These are phyloP conservation scores for Oxygymnocypris stewartii DNA, from an alignment of 2,113 vertebrate genomes.

Conservation along the genomic window DNA sequence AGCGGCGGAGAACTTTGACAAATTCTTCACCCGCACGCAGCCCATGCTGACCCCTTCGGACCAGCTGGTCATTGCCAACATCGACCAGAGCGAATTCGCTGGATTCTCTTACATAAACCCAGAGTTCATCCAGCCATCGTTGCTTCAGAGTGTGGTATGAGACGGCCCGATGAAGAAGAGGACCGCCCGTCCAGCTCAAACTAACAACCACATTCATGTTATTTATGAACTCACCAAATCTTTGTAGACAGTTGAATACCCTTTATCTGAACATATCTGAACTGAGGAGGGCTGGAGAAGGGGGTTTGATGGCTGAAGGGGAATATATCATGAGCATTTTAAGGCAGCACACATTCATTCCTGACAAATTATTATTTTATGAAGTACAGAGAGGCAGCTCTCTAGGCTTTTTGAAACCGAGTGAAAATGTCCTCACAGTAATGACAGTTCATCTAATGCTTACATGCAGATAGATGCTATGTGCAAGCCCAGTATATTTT, in stretches of 20 bases:
- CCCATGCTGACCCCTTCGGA: conserved; percentile 94
- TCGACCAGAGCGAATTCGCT: conserved; percentile 96
- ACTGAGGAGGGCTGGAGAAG: conserved; percentile 3
- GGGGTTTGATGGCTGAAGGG: background rate
- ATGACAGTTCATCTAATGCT: background rate
- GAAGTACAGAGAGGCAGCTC: background rate
- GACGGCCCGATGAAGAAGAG: conserved; percentile 12
- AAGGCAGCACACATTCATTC: background rate
- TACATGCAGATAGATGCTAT: background rate
- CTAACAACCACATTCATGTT: background rate
- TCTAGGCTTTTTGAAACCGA: background rate
- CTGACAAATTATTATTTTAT: background rate
- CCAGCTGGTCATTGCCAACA: conserved; percentile 96
- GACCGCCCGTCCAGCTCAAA: background rate
- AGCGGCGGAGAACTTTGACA: conserved; percentile 97
- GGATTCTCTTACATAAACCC: conserved; percentile 96
- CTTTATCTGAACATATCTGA: conserved; percentile 47
- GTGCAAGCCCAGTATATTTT: background rate
- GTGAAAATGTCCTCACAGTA: background rate
- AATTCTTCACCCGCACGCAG: conserved; percentile 96
- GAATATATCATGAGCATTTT: conserved; percentile 8
- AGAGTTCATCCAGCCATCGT: conserved; percentile 85
- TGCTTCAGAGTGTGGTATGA: conserved; percentile 89
- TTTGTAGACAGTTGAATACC: conserved; percentile 48
- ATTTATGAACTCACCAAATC: conserved; percentile 39